Base-by-base conservation (phyloP, 2,797 vertebrate species). In the Lateolabrax maculatus region DNA sequence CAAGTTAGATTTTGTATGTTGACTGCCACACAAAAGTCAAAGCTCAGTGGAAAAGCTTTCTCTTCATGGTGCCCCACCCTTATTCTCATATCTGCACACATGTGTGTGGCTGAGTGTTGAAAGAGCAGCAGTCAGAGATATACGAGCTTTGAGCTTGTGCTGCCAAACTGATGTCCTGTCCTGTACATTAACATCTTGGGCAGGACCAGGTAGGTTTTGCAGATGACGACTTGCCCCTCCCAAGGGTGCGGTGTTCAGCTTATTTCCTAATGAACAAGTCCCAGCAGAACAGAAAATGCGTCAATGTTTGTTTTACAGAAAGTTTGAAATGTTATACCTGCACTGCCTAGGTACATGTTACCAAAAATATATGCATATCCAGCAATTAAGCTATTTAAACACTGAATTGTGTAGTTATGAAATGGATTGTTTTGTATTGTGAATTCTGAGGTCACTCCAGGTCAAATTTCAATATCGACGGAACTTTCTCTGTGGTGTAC, bases 201-300 rank as follows among this genome's bases (percentile, higher is more conserved):
- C 48, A 63, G 56, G 71, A 23, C 56, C 29, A 69, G 61, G 49
- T 74, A 43, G 31, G 15, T 82, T 80, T 70, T 41, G 48, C 84
- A 88, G 83, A 84, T 90, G 23, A 29, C 9, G 34, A 53, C 86
- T 65, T 70, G 89, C 89, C 83, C 79, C 90, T 86, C 91, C 85
- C 62, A 53, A 62, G 77, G 89, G 92, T 79, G 87, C 31, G 78
- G 84, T 6, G 4, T 66, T 71, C 43, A 71, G 55, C 49, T 72
- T 67, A 74, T 91, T 87, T 92, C 86, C 81, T 77, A 70, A 68
- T 66, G 71, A 82, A 83, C 93, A 86, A 89, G 93, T 93, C 84
- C 52, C 29, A 77, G 89, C 93, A 92, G 73, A 84, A 41, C 87
- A 65, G 82, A 83, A 77, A 82, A 87, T 75, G 81, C 21, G 6